Evolutionary conservation across 1,140 invertebrate genomes (phyloP).

Genomic region (Riptortus pedestris): DNA sequence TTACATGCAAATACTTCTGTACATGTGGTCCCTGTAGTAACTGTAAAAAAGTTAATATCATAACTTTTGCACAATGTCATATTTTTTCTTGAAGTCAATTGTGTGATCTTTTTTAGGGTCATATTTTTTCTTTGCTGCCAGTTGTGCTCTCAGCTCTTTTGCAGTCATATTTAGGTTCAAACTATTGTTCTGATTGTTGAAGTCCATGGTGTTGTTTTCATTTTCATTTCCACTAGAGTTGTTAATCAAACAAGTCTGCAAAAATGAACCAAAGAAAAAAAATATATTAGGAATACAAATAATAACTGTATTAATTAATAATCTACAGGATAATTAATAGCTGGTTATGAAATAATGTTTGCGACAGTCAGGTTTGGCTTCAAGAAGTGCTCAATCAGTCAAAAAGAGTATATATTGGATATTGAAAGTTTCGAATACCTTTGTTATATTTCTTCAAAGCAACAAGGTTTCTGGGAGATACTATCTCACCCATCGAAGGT

Average conservation of each 20-base stretch:
- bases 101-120: constrained; percentile 73
- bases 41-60: constrained; percentile 33
- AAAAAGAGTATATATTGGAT: too few relatives aligned
- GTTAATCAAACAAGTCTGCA: constrained; percentile 1
- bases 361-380: too few relatives aligned
- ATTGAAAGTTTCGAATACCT: too few relatives aligned
- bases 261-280: not conserved
- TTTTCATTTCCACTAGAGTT: not conserved
- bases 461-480: too few relatives aligned
- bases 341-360: too few relatives aligned
- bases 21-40: not conserved
- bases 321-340: too few relatives aligned
- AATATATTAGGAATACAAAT: not conserved
- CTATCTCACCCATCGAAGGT: too few relatives aligned
- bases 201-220: not conserved
- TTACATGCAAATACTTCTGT: not conserved
- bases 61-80: constrained; percentile 82
- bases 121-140: constrained; percentile 72
- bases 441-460: too few relatives aligned
- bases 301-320: not conserved
- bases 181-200: constrained; percentile 28
- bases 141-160: constrained; percentile 72
- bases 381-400: too few relatives aligned
- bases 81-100: constrained; percentile 82
- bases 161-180: constrained; percentile 78